Base-by-base conservation (phyloP, 2,113 vertebrate species). In the Salvelinus namaycush region DNA sequence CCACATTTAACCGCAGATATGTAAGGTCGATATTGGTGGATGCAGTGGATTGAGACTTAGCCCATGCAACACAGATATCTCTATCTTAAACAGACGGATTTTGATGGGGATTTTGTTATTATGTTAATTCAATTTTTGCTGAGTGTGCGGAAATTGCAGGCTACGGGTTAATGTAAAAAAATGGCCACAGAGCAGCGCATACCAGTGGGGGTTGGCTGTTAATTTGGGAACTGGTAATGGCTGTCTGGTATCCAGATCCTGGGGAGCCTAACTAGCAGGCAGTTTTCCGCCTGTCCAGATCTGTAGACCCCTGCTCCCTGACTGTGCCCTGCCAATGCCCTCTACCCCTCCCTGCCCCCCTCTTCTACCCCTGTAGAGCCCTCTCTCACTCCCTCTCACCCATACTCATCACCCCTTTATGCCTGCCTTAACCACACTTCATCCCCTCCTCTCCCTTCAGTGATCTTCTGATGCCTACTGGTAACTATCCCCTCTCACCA, bases 221-320 rank as follows among this genome's bases (percentile, higher is more conserved):
- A 29, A 68, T 20, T n/a, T 39, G 67, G 20, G 31, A 18, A 18
- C 13, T 68, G 16, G 67, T 31, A 27, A 8, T 29, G 13, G 5
- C 67, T 68, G 65, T 68, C 66, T 68, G 66, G 66, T 68, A 68
- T 68, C 2, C 29, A 31, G 29, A 20, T 8, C 66, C 27, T 20
- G 85, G 85, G 91, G 85, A 85, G 91, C 84, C 89, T 87, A 80
- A 75, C 85, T 91, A 89, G 91, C 82, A 68, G 79, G 75, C 78
- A 81, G 72, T 69, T 75, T 81, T 71, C 77, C 29, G 69, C 72
- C 77, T 34, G 69, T 79, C 76, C 78, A 73, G 59, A 67, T 86
- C 84, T 70, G 75, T 0, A 72, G 71, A 54, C 75, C 88, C 75
- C 82, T 27, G 69, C 89, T 62, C 57, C 29, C 57, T 60, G 26